A percentile compares a stretch with the other conserved stretches of the same genome.
phyloP scores from a whole-genome alignment of 2,888 invertebrate genomes.

The Osmoderma eremita region DNA sequence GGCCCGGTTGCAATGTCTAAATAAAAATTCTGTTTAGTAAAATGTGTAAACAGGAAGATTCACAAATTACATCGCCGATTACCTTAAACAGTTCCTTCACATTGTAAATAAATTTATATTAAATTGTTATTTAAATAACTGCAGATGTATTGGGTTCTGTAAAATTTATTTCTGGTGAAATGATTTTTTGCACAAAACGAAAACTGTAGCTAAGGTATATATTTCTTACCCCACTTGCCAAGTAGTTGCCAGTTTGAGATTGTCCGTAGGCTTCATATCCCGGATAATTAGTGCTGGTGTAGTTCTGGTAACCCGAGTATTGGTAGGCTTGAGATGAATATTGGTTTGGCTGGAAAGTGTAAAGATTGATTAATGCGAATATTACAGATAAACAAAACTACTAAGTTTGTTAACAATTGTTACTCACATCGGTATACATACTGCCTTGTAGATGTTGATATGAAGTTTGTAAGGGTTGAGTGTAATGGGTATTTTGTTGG shows the following conservation, averaged over 20 bases:
- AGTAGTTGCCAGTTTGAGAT: conserved; percentile 42
- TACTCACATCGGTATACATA: conserved; percentile 49
- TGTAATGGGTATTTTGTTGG: conserved; percentile 43
- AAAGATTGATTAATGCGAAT: neutral
- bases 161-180: conserved; percentile 50
- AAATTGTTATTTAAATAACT: conserved; percentile 46
- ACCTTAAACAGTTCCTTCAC: conserved; percentile 49
- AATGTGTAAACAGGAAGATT: conserved; percentile 13
- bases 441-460: conserved; percentile 48
- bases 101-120: conserved; percentile 44
- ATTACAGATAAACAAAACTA: too few species aligned
- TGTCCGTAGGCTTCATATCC: conserved; percentile 48
- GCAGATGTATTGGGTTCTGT: conserved; percentile 52
- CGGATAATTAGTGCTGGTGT: conserved; percentile 41
- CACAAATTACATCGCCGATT: conserved; percentile 41
- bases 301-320: conserved; percentile 46
- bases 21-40: conserved; percentile 45
- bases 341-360: conserved; percentile 45
- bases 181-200: conserved; percentile 30
- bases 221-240: conserved; percentile 45
- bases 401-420: too few species aligned
- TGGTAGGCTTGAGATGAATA: conserved; percentile 47
- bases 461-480: conserved; percentile 45
- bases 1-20: conserved; percentile 51
- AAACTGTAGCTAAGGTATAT: neutral